A percentile compares a stretch with the other conserved stretches of the same genome.
These are phyloP conservation scores for Chrysolina americana DNA, from an alignment of 2,888 invertebrate genomes.

Conservation along the genomic window DNA sequence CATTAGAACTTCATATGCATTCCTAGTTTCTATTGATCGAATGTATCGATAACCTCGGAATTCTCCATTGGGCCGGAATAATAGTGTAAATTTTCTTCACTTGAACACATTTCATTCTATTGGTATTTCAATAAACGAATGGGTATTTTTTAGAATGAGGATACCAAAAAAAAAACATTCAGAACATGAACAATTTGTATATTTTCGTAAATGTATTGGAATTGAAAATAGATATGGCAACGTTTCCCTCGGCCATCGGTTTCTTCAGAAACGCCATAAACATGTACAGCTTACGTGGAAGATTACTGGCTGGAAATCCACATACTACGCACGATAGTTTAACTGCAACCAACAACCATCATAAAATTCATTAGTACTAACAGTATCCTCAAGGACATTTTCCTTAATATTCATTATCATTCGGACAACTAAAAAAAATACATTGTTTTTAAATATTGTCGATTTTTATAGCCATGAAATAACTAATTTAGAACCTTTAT, in stretches of 20 bases:
- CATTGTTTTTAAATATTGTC: background rate
- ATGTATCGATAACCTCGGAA: too few relatives aligned
- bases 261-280: constrained; percentile 29
- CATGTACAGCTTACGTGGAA: constrained; percentile 35
- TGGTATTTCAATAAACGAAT: too few relatives aligned
- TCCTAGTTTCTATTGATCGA: too few relatives aligned
- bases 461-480: too few relatives aligned
- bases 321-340: constrained; percentile 25
- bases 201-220: background rate
- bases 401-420: background rate
- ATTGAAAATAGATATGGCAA: constrained; percentile 16
- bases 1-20: too few relatives aligned
- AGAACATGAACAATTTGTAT: background rate
- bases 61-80: too few relatives aligned
- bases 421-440: background rate
- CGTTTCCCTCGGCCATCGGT: constrained; percentile 32
- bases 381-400: constrained; percentile 14
- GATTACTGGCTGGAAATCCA: constrained; percentile 34
- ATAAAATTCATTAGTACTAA: constrained; percentile 24
- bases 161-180: too few relatives aligned
- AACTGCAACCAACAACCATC: constrained; percentile 13
- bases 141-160: too few relatives aligned
- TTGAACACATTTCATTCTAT: too few relatives aligned
- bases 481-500: too few relatives aligned
- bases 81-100: too few relatives aligned